Evolutionary conservation across 2,113 vertebrate genomes (phyloP).

Genomic region (Phalacrocorax brasilianus): DNA sequence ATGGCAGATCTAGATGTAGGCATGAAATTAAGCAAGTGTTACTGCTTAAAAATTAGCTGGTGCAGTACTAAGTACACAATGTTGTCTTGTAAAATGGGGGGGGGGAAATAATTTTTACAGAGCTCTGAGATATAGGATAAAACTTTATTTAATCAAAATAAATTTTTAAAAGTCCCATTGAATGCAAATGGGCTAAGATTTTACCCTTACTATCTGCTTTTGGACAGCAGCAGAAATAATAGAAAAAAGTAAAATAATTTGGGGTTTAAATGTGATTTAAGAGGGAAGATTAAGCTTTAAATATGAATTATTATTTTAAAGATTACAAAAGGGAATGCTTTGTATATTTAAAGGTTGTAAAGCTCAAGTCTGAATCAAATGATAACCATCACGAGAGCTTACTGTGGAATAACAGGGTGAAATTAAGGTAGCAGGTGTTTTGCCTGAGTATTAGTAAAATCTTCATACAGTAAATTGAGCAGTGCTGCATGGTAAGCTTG

Average conservation of each 20-base stretch:
- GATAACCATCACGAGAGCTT: not conserved
- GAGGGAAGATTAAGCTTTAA: not conserved
- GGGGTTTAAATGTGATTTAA: not conserved
- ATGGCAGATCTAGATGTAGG: not conserved
- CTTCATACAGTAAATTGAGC: not conserved
- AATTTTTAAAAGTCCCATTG: not conserved
- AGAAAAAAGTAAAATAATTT: not conserved
- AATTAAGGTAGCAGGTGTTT: not conserved
- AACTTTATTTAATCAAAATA: not conserved
- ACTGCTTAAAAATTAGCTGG: not conserved
- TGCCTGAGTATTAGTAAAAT: not conserved
- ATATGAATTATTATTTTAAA: not conserved
- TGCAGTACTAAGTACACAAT: not conserved
- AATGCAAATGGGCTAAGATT: not conserved
- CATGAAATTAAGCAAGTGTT: not conserved
- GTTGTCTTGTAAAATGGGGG: not conserved
- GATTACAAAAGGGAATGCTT: not conserved
- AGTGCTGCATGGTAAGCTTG: rapidly evolving
- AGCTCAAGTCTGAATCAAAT: not conserved
- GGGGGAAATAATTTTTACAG: not conserved
- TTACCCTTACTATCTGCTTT: not conserved
- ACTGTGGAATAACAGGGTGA: not conserved
- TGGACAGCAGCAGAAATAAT: not conserved
- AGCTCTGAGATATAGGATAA: not conserved
- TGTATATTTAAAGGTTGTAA: not conserved